Conservation (phyloP, 2,888 invertebrate species). For the Caenorhabditis doughertyi region DNA sequence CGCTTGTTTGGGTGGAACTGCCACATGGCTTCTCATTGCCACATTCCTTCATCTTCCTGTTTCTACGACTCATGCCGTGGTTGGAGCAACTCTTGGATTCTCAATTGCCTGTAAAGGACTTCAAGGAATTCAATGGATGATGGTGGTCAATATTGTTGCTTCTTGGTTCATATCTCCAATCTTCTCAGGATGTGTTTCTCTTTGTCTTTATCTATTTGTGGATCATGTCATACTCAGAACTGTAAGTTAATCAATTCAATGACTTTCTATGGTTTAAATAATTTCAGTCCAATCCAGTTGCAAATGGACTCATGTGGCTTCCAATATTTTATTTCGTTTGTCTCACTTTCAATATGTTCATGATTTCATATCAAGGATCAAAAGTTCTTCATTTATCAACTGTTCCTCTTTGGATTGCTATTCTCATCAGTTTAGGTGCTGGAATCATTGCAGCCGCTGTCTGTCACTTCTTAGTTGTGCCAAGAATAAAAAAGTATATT, state of each 20-base stretch:
- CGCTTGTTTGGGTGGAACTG: slow-evolving; percentile 91
- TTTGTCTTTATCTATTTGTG: slow-evolving; percentile 82
- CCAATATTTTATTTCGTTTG: slow-evolving; percentile 96
- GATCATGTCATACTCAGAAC: slow-evolving; percentile 85
- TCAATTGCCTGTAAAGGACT: slow-evolving; percentile 93
- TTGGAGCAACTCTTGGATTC: slow-evolving; percentile 97
- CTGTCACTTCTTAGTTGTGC: slow-evolving; percentile 68
- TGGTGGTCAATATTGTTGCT: slow-evolving; percentile 89
- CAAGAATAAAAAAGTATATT: slow-evolving; percentile 59
- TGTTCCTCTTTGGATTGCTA: slow-evolving; percentile 91
- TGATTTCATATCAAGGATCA: slow-evolving; percentile 92
- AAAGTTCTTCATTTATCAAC: slow-evolving; percentile 90
- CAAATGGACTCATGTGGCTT: slow-evolving; percentile 88
- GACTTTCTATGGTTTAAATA: not conserved
- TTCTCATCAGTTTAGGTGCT: slow-evolving; percentile 87
- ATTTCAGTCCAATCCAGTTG: slow-evolving; percentile 73
- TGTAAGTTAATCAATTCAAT: slow-evolving; percentile 34
- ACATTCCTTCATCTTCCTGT: slow-evolving; percentile 96
- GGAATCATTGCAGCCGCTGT: slow-evolving; percentile 85
- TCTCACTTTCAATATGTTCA: slow-evolving; percentile 93
- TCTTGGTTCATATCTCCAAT: slow-evolving; percentile 98
- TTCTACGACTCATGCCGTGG: slow-evolving; percentile 98
- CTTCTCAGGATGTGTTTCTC: slow-evolving; percentile 92
- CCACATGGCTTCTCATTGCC: slow-evolving; percentile 93
- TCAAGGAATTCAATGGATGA: slow-evolving; percentile 90